Conservation (phyloP, 2,797 vertebrate genomes). For the Fistularia commersonii region DNA sequence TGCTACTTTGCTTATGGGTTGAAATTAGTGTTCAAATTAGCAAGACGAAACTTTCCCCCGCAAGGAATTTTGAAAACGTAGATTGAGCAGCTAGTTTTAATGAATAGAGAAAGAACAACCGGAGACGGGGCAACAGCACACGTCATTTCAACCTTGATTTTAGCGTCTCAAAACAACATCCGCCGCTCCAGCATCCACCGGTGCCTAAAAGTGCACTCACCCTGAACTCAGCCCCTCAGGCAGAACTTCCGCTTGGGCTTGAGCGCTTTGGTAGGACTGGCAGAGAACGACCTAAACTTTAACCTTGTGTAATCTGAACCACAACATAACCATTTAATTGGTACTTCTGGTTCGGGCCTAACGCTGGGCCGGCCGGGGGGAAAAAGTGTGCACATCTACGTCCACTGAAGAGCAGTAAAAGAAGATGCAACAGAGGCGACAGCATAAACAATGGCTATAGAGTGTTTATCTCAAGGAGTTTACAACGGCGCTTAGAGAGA, state of each 20-base stretch:
- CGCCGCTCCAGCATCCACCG: too few relatives aligned
- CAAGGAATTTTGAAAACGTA: too few relatives aligned
- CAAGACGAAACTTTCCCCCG: too few relatives aligned
- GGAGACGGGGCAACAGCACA: too few relatives aligned
- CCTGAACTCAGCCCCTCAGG: background rate
- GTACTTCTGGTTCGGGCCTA: conserved; percentile 11
- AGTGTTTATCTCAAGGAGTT: conserved; percentile 30
- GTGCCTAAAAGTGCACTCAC: too few relatives aligned
- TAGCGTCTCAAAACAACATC: too few relatives aligned
- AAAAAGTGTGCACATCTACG: conserved; percentile 8
- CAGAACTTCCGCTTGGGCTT: background rate
- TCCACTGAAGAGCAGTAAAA: conserved; percentile 7
- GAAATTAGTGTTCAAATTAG: too few relatives aligned
- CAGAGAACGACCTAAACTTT: conserved; percentile 3
- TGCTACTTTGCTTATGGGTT: too few relatives aligned
- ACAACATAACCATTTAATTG: conserved; percentile 14
- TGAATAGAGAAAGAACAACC: too few relatives aligned
- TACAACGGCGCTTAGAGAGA: conserved; percentile 1
- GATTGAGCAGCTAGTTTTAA: too few relatives aligned
- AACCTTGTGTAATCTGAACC: conserved; percentile 6
- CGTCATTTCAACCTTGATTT: too few relatives aligned
- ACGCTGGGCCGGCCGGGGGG: background rate
- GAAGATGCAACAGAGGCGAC: conserved; percentile 10
- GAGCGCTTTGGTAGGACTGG: background rate
- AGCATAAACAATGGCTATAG: conserved; percentile 19